These are phyloP conservation scores for Oegoconia quadripuncta DNA, from an alignment of 2,888 invertebrate species.

Conservation along the genomic window DNA sequence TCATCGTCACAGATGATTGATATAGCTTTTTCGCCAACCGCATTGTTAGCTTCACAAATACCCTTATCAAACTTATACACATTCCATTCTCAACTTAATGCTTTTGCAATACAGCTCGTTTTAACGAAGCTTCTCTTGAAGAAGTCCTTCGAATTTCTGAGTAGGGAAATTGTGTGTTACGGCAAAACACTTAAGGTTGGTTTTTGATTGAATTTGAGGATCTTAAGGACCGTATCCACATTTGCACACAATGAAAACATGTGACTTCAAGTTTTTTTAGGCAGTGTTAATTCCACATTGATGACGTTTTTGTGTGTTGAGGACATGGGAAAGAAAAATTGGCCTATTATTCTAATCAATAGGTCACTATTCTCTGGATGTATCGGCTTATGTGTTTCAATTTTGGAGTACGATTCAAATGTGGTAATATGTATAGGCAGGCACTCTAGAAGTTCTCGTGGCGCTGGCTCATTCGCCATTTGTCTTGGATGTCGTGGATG, in stretches of 20 bases:
- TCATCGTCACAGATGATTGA: constrained; percentile 72
- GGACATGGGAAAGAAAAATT: too few relatives aligned
- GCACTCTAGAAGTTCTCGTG: too few relatives aligned
- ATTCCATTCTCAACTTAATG: constrained; percentile 18
- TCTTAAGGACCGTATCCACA: constrained; percentile 45
- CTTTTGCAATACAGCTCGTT: constrained; percentile 8
- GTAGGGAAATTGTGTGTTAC: constrained; percentile 20
- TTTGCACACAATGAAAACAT: constrained; percentile 63
- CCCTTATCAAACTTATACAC: constrained; percentile 33
- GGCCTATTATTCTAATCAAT: too few relatives aligned
- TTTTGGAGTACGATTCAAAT: too few relatives aligned
- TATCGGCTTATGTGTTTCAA: too few relatives aligned
- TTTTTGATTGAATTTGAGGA: constrained; percentile 21
- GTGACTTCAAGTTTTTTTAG: constrained; percentile 48
- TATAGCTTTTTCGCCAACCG: constrained; percentile 59
- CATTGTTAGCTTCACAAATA: constrained; percentile 41
- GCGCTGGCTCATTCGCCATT: too few relatives aligned
- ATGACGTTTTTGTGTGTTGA: background rate
- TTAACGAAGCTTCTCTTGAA: background rate
- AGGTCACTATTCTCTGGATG: too few relatives aligned
- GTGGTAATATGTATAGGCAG: too few relatives aligned
- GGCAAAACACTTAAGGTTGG: constrained; percentile 17
- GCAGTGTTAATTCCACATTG: constrained; percentile 38
- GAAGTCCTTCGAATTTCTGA: too few relatives aligned
- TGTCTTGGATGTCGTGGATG: too few relatives aligned